These are phyloP conservation scores for Apocheima hispidaria DNA, from an alignment of 2,888 invertebrate genomes.

Conservation along the genomic window DNA sequence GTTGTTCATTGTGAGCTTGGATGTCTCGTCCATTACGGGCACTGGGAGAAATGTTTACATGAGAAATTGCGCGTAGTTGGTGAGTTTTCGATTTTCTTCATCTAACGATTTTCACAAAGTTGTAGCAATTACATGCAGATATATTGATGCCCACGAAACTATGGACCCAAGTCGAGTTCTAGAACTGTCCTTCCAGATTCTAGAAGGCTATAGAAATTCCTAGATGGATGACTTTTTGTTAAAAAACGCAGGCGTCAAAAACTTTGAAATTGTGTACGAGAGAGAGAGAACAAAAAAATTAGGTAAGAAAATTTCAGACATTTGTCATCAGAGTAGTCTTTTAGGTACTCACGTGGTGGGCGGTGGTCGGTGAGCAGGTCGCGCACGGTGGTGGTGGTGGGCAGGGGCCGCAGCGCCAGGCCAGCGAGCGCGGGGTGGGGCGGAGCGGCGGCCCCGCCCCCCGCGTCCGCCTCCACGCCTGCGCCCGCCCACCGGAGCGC, in stretches of 20 bases:
- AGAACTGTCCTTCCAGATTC: too few species aligned
- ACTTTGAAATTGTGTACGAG: not conserved
- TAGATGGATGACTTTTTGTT: too few species aligned
- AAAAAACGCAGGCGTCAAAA: too few species aligned
- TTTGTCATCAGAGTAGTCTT: not conserved
- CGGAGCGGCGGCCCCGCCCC: conserved; percentile 85
- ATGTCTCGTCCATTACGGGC: conserved; percentile 67
- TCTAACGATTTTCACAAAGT: too few species aligned
- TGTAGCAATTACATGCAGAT: too few species aligned
- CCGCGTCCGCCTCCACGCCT: conserved; percentile 87
- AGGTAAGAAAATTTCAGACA: too few species aligned
- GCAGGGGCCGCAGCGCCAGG: conserved; percentile 90
- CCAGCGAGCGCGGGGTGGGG: conserved; percentile 86
- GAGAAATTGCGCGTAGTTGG: too few species aligned
- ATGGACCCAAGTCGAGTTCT: too few species aligned
- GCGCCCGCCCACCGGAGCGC: conserved; percentile 86
- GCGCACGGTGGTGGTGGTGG: conserved; percentile 91
- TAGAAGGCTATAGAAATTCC: too few species aligned
- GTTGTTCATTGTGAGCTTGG: conserved; percentile 52
- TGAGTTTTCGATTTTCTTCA: too few species aligned
- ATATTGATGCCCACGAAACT: too few species aligned
- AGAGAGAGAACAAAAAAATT: too few species aligned
- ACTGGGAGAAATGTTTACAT: conserved; percentile 58
- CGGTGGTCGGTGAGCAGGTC: conserved; percentile 89
- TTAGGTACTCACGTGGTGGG: conserved; percentile 63